Evolutionary conservation across 2,113 vertebrate genomes (phyloP), one percentile per base, ranked within the genome.

Genomic region (Neogobius melanostomus): DNA sequence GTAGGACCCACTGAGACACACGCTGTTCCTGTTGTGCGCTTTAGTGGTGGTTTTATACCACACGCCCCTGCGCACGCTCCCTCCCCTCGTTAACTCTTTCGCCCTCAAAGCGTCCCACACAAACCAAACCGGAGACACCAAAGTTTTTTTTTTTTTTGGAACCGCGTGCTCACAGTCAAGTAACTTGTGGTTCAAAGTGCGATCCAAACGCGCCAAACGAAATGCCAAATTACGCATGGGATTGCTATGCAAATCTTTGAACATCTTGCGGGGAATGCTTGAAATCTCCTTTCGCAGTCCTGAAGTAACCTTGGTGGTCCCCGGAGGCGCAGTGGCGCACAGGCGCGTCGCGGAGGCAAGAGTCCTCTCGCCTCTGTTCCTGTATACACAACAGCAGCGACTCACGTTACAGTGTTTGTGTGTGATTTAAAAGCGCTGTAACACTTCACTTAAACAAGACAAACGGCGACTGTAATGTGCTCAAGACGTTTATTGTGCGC

Each of bases 81-180:
- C 87, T 84, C 89, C 90, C 87, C 79, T 72, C 72, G 54, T 93
- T 92, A 92, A 92, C 90, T 87, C 89, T 83, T 92, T 88, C 82
- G n/a, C 46, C 74, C 66, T 69, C 46, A 28, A 10, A 46, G 46
- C 46, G 65, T 64, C 72, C 52, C 76, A 42, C 36, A 12, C 64
- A 69, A 63, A 49, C 43, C 64, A 11, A 54, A 59, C 43, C 51
- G 0, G 17, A 12, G 5, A 75, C 44, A 43, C 52, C 64, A 57
- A 11, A 66, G 11, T 47, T 47, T 36, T 36, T 36, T 36, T 36
- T 36, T 36, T 36, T 36, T 21, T 17, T 2, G 11, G 61, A 6
- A 6, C 8, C 61, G 45, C 44, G 61, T 47, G 16, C n/a, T 63
- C 15, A n/a, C 12, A 6, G 6, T 60, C 28, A 0, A 60, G 14